Percentiles rank a stretch among this genome's conserved stretches.
Evolutionary conservation across 2,888 invertebrate species (phyloP).

Genomic region (Chrysolina oricalcia): DNA sequence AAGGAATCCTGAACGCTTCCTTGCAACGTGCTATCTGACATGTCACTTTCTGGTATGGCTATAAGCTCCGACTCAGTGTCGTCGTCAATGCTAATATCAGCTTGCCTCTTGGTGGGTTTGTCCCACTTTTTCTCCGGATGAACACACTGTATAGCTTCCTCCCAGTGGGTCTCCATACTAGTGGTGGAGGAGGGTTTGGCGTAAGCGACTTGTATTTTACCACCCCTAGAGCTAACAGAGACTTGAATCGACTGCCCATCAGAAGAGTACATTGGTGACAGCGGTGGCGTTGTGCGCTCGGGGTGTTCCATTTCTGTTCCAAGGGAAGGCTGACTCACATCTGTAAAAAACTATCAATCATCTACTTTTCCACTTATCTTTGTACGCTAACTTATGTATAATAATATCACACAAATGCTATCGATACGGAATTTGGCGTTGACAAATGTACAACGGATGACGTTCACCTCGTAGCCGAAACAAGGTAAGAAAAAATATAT

Average conservation of each 20-base stretch:
- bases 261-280: slow-evolving; percentile 78
- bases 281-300: slow-evolving; percentile 75
- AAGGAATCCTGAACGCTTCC: slow-evolving; percentile 76
- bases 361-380: neutral
- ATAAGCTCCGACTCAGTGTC: slow-evolving; percentile 92
- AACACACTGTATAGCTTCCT: slow-evolving; percentile 75
- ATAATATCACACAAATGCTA: too few relatives aligned
- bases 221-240: slow-evolving; percentile 69
- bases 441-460: too few relatives aligned
- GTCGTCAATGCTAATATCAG: slow-evolving; percentile 76
- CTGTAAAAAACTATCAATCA: slow-evolving; percentile 68
- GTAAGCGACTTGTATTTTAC: slow-evolving; percentile 69
- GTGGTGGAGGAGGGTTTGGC: slow-evolving; percentile 70
- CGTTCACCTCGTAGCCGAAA: too few relatives aligned
- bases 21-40: slow-evolving; percentile 88
- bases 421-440: too few relatives aligned
- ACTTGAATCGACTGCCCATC: slow-evolving; percentile 73
- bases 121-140: slow-evolving; percentile 63
- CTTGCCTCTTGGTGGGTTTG: slow-evolving; percentile 53
- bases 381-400: neutral
- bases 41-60: slow-evolving; percentile 92
- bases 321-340: slow-evolving; percentile 84
- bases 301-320: slow-evolving; percentile 79
- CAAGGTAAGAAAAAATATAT: too few relatives aligned
- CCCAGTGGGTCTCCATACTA: slow-evolving; percentile 81